Conservation (phyloP, 2,113 vertebrate species). For the Panthera leo region DNA sequence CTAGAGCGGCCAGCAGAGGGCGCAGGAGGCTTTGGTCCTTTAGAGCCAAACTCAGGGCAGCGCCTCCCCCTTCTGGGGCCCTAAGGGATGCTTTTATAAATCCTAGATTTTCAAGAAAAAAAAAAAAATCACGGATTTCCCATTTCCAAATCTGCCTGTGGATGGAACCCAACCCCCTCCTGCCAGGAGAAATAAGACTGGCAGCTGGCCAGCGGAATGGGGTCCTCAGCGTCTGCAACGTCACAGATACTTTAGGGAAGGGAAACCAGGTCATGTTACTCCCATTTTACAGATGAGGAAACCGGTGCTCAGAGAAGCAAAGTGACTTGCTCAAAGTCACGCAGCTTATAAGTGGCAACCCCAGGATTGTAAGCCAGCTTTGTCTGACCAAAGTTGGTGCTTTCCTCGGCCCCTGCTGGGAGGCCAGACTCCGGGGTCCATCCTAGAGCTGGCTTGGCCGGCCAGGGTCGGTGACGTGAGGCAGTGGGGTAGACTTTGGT, state of each 20-base stretch:
- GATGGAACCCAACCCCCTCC: not conserved
- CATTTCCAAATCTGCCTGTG: not conserved
- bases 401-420: not conserved
- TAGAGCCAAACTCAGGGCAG: not conserved
- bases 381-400: not conserved
- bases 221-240: not conserved
- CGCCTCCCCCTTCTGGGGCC: not conserved
- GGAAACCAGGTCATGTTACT: not conserved
- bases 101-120: not conserved
- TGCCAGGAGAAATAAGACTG: not conserved
- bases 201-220: not conserved
- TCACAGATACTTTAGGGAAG: not conserved
- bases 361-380: not conserved
- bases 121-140: not conserved
- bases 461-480: not conserved
- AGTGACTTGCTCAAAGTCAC: not conserved
- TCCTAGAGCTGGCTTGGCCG: not conserved
- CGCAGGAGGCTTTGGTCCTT: not conserved
- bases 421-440: not conserved
- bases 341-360: not conserved
- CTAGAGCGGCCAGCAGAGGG: conserved; percentile 42
- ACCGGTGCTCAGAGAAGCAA: not conserved
- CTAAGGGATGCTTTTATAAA: not conserved
- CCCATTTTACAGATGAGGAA: not conserved
- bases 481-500: not conserved